Conservation (phyloP, 2,888 invertebrate genomes). For the Oligia strigilis region DNA sequence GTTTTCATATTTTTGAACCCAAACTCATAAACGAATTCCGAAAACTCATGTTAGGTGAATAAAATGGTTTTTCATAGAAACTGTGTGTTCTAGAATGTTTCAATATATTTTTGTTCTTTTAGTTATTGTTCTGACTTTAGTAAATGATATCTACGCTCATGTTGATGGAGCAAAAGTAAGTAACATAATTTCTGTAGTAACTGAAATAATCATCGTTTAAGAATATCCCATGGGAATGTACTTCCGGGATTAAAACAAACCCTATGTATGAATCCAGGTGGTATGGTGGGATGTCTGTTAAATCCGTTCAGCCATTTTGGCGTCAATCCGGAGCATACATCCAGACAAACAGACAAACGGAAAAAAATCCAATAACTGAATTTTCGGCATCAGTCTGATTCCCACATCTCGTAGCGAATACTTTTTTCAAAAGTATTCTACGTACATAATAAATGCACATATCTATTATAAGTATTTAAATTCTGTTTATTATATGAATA, state of each 20-base stretch:
- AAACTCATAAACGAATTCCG: constrained; percentile 7
- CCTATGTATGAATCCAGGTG: no score
- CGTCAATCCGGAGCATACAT: no score
- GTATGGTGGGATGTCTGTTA: no score
- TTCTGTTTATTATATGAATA: no score
- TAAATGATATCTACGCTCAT: constrained; percentile 71
- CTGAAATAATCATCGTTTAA: not conserved
- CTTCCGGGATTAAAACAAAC: no score
- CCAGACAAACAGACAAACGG: no score
- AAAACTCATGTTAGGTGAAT: constrained; percentile 9
- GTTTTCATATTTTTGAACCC: constrained; percentile 27
- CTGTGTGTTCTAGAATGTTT: constrained; percentile 48
- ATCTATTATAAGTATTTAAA: no score
- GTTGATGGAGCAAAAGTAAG: constrained; percentile 83
- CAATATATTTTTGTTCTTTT: constrained; percentile 23
- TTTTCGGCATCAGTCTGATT: not conserved
- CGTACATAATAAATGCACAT: no score
- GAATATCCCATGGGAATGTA: no score
- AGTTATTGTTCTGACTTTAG: constrained; percentile 19
- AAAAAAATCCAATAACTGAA: not conserved
- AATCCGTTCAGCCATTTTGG: no score
- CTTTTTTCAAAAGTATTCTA: no score
- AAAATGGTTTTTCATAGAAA: constrained; percentile 47
- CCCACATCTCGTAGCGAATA: not conserved
- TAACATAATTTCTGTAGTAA: not conserved